Evolutionary conservation across 2,797 vertebrate genomes (phyloP).

Genomic region (Onychomys arenicola): DNA sequence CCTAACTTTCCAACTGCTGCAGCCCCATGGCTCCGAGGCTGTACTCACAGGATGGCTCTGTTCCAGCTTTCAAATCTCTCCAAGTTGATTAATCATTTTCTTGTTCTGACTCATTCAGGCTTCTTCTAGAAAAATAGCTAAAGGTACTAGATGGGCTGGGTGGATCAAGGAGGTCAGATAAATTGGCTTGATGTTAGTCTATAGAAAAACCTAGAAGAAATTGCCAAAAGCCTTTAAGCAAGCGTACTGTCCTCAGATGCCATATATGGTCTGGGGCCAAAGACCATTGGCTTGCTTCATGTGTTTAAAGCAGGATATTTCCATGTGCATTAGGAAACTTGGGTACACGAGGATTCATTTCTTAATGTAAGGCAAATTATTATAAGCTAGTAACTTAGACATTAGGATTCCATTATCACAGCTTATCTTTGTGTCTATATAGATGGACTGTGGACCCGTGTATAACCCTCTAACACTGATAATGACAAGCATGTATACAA

Average conservation of each 20-base stretch:
- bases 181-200: slow-evolving; percentile 78
- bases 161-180: slow-evolving; percentile 82
- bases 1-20: slow-evolving; percentile 76
- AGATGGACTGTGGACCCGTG: not conserved
- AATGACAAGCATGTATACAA: not conserved
- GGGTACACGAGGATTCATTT: slow-evolving; percentile 35
- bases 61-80: slow-evolving; percentile 82
- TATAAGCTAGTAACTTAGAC: slow-evolving; percentile 13
- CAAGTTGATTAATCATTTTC: slow-evolving; percentile 85
- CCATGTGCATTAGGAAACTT: slow-evolving; percentile 37
- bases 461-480: slow-evolving; percentile 17
- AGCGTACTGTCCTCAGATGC: slow-evolving; percentile 71
- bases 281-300: slow-evolving; percentile 9
- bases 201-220: slow-evolving; percentile 75
- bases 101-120: slow-evolving; percentile 83
- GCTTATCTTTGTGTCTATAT: slow-evolving; percentile 47
- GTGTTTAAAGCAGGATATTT: slow-evolving; percentile 49
- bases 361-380: not conserved
- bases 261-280: slow-evolving; percentile 58
- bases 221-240: slow-evolving; percentile 77
- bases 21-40: slow-evolving; percentile 74
- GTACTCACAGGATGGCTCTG: slow-evolving; percentile 80
- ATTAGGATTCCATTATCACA: slow-evolving; percentile 41
- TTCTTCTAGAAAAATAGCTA: slow-evolving; percentile 84
- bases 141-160: slow-evolving; percentile 73